Evolutionary conservation across 35 echinoderm and acorn worm genomes (phyloP).

Genomic region (Apostichopus japonicus): DNA sequence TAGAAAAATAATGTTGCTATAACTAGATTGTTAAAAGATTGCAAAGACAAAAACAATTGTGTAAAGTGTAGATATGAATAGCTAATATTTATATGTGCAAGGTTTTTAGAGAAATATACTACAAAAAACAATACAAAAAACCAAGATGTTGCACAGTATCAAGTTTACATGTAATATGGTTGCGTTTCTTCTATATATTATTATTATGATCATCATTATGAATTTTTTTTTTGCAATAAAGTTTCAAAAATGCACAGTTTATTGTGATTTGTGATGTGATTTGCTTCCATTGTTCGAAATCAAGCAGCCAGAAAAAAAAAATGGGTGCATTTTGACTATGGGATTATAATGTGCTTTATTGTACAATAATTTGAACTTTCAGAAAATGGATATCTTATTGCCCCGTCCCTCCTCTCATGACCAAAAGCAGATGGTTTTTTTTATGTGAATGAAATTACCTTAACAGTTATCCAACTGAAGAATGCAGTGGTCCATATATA

Average conservation of each 20-base stretch:
- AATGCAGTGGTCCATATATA: too few species aligned
- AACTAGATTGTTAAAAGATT: neutral
- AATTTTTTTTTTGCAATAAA: constrained; percentile 2
- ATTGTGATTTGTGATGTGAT: neutral
- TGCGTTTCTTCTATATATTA: constrained; percentile 23
- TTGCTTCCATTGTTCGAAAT: too few species aligned
- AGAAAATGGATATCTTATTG: too few species aligned
- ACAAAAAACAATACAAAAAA: neutral
- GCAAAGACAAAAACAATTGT: neutral
- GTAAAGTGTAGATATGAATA: neutral
- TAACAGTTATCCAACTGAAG: too few species aligned
- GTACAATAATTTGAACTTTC: too few species aligned
- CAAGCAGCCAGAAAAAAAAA: too few species aligned
- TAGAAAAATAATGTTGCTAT: neutral
- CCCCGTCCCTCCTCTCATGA: too few species aligned
- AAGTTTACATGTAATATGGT: constrained; percentile 27
- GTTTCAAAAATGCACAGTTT: neutral
- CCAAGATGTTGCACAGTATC: constrained; percentile 43
- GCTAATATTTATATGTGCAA: constrained; percentile 27
- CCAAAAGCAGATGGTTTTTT: too few species aligned
- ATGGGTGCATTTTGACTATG: too few species aligned
- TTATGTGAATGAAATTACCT: too few species aligned
- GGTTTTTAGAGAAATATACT: constrained; percentile 31
- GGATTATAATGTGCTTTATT: too few species aligned
- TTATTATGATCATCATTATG: neutral